Evolutionary conservation across 2,888 invertebrate genomes (phyloP), one percentile per base, ranked within the genome.

Genomic region (Tillus elongatus): DNA sequence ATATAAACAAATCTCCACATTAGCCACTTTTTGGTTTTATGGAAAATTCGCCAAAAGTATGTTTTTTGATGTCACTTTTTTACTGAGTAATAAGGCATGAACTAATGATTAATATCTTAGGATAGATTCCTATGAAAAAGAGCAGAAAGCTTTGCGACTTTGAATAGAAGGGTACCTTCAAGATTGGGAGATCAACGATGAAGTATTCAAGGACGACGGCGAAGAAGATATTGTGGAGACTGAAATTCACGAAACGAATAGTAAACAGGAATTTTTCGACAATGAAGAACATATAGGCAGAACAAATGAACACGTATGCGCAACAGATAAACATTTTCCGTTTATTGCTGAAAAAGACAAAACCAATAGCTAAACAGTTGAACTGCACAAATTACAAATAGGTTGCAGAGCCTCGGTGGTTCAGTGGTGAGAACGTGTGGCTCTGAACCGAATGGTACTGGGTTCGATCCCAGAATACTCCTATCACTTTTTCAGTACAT

Each of bases 201-300:
- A 19, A 19, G 24, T 19, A 8, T 8, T 6, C 6, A n/a, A 19
- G 24, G 24, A 19, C n/a, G 24, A 19, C 6, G 24, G 24, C 24
- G 24, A 19, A 19, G 24, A 19, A 19, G 24, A 19, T 19, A 19
- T 19, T 19, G 24, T 19, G 24, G 24, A 19, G 24, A 19, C 24
- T 19, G 24, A 19, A 19, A 19, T 19, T 19, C 24, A 19, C 24
- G 24, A 19, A 19, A 19, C 24, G n/a, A n/a, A 19, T 19, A 19
- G 24, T 19, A n/a, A 19, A 19, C 24, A 19, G 24, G 24, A 19
- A 19, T 8, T 19, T 19, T 19, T n/a, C 6, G 24, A 19, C 24
- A 19, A 19, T 19, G 24, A 19, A 19, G 24, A n/a, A 6, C 24
- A 19, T 6, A 19, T 19, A 19, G 24, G n/a, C 24, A 19, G 6